phyloP scores from a whole-genome alignment of 1,140 invertebrate species.

The Reticulitermes speratus region DNA sequence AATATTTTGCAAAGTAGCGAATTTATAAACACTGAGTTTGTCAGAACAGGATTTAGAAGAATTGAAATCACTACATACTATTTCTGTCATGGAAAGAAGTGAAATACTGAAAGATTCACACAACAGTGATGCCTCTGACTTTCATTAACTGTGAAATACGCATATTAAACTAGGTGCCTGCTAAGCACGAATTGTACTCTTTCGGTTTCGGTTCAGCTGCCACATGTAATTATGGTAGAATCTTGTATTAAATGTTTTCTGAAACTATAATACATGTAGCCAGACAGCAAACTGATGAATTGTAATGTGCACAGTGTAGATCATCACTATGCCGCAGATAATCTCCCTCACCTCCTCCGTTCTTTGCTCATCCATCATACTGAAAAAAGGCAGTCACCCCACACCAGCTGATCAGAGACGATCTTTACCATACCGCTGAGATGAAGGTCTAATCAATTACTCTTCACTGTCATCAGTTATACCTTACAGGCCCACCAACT shows the following conservation, averaged over 20 bases:
- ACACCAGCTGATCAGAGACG: constrained; percentile 9
- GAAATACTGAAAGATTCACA: no score
- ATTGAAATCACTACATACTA: no score
- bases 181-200: no score
- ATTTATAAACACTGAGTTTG: no score
- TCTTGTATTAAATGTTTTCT: neutral
- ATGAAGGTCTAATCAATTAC: constrained; percentile 19
- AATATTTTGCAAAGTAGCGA: no score
- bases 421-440: constrained; percentile 3
- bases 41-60: no score
- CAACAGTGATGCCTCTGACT: no score
- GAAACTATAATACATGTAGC: neutral
- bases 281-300: neutral
- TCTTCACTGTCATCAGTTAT: neutral
- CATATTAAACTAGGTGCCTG: no score
- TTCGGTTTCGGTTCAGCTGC: no score
- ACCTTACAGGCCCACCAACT: neutral
- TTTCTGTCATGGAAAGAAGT: no score
- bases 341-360: neutral
- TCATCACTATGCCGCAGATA: neutral
- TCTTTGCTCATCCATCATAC: neutral
- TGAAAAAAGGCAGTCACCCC: neutral
- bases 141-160: no score
- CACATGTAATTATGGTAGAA: neutral
- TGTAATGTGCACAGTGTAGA: neutral